Evolutionary conservation across 2,888 invertebrate species (phyloP).

Genomic region (Drosophila cracens): DNA sequence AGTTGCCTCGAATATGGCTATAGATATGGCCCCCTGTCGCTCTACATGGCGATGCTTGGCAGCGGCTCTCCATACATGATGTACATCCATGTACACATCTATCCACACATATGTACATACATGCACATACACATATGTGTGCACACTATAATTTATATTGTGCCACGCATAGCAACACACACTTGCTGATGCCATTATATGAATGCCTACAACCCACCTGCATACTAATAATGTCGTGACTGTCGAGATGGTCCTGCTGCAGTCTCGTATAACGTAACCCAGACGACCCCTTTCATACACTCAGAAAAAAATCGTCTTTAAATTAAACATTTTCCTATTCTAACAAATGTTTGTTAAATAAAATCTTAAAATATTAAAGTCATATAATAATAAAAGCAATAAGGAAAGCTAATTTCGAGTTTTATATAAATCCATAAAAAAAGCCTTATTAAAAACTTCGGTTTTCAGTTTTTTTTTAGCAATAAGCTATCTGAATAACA

Average conservation of each 20-base stretch:
- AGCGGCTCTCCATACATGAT: constrained; percentile 45
- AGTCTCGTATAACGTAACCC: neutral
- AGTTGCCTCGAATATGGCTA: constrained; percentile 51
- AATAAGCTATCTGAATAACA: neutral
- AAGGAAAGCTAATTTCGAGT: no score
- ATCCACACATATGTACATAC: neutral
- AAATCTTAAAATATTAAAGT: no score
- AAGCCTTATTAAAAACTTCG: neutral
- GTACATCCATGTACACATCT: constrained; percentile 6
- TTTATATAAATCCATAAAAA: no score
- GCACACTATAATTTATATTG: constrained; percentile 46
- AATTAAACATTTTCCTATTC: no score
- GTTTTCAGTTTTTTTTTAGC: neutral
- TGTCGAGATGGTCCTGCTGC: constrained; percentile 29
- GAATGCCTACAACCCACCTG: constrained; percentile 67
- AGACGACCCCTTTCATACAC: neutral
- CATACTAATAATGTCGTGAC: constrained; percentile 65
- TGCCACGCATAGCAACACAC: constrained; percentile 30
- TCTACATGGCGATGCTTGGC: constrained; percentile 54
- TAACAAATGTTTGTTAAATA: no score
- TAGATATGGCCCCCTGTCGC: constrained; percentile 60
- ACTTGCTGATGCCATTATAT: constrained; percentile 65
- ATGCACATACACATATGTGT: constrained; percentile 3
- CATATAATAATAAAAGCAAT: no score
- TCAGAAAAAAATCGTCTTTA: neutral